These are phyloP conservation scores for Smithornis capensis DNA, from an alignment of 2,113 vertebrate species.

Conservation along the genomic window DNA sequence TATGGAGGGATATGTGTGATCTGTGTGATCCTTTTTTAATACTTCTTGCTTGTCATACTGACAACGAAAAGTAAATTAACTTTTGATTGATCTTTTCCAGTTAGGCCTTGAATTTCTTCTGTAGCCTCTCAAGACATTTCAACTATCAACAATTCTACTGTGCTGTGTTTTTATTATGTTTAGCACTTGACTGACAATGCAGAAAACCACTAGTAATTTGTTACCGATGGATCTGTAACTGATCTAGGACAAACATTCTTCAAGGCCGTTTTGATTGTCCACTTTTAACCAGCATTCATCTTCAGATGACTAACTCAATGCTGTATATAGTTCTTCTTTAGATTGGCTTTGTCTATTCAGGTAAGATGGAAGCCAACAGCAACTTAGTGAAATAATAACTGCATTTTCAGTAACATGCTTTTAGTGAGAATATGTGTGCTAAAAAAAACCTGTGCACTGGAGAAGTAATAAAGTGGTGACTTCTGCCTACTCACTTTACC, in stretches of 20 bases:
- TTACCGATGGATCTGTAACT: background rate
- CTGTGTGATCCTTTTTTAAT: background rate
- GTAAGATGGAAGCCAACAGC: background rate
- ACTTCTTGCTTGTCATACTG: background rate
- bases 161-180: background rate
- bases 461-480: slow-evolving; percentile 39
- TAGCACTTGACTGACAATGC: background rate
- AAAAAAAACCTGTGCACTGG: slow-evolving; percentile 5
- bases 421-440: background rate
- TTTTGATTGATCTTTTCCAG: background rate
- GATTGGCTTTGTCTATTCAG: background rate
- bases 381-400: slow-evolving; percentile 44
- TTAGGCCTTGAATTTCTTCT: background rate
- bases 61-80: background rate
- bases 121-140: background rate
- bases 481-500: slow-evolving; percentile 46
- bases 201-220: background rate
- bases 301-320: background rate
- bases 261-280: background rate
- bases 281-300: background rate
- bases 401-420: background rate
- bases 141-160: background rate
- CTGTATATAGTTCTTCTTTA: background rate
- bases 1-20: fast-evolving
- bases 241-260: background rate